Base-by-base conservation (phyloP, 2,113 vertebrate genomes). In the Pachycephala philippinensis region DNA sequence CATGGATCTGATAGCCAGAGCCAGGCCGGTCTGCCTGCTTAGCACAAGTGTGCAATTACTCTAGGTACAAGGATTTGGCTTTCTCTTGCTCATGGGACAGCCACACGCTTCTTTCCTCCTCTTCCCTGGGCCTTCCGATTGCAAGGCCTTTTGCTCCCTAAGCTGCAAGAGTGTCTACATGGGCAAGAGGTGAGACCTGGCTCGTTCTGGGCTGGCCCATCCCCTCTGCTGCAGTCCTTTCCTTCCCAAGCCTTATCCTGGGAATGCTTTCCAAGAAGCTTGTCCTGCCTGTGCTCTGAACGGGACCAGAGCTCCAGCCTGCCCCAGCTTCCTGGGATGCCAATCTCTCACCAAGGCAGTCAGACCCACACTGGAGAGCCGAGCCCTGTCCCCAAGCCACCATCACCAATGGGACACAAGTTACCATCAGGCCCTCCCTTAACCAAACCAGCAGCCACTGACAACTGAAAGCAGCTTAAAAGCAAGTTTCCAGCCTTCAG, bases 281-380 rank as follows among this genome's bases (percentile, higher is more conserved):
- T 35, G 19, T 60, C 37, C 49, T 37, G 35, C 23, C 11, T 16
- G 12, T 75, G 15, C 20, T n/a, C 37, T 11, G 8, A 40, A 23
- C 1, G 2, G 28, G 11, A 60, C 42, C 45, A 70, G 56, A 54
- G 12, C 39, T 68, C 15, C 71, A 30, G 33, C 30, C 61, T 75
- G 42, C 12, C 63, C 33, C 18, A 28, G 23, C 30, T 54, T 63
- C 65, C 39, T 0, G 2, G 27, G 33, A 19, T 24, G 35, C 18
- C 47, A 28, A 3, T 15, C 27, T 47, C 30, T 33, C 18, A 12
- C 33, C 30, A 20, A 16, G 71, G 37, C 44, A n/a, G 18, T 23
- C 37, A 22, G 42, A 53, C 0, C 2, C 31, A 52, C 0, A 0
- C 37, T 7, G 30, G 10, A 44, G 28, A 93, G 44, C 28, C 70